phyloP scores from a whole-genome alignment of 1,140 invertebrate genomes.

The Luehdorfia chinensis region DNA sequence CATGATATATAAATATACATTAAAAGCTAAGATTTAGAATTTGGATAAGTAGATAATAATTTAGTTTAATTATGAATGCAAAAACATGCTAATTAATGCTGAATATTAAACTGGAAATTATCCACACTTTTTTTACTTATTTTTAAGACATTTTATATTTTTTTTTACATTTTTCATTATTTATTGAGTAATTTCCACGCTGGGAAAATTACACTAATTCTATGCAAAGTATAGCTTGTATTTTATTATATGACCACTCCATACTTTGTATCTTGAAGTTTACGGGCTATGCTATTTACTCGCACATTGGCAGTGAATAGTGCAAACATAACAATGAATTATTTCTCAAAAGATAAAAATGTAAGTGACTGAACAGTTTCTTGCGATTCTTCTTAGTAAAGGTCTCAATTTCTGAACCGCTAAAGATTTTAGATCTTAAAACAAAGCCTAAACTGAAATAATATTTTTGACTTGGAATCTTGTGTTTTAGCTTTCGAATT shows the following conservation, averaged over 20 bases:
- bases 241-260: conserved; percentile 73
- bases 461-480: too few species aligned
- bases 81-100: conserved; percentile 74
- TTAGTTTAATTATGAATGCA: conserved; percentile 67
- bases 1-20: conserved; percentile 63
- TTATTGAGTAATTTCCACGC: conserved; percentile 77
- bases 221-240: conserved; percentile 94
- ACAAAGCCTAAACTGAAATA: too few species aligned
- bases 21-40: conserved; percentile 63
- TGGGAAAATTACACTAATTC: conserved; percentile 91
- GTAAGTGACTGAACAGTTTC: too few species aligned
- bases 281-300: conserved; percentile 74
- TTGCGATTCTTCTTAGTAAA: too few species aligned
- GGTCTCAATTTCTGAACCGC: too few species aligned
- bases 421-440: too few species aligned
- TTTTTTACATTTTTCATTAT: conserved; percentile 53
- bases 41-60: conserved; percentile 63
- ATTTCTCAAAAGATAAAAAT: too few species aligned
- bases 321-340: conserved; percentile 36
- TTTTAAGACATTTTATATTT: conserved; percentile 54
- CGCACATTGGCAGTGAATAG: conserved; percentile 71
- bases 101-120: conserved; percentile 76
- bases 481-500: too few species aligned
- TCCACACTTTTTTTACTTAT: conserved; percentile 63
- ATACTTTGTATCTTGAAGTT: conserved; percentile 74